Percentiles rank a stretch among this genome's conserved stretches.
These are phyloP conservation scores for Nibea albiflora DNA, from an alignment of 2,113 vertebrate genomes.

Conservation along the genomic window DNA sequence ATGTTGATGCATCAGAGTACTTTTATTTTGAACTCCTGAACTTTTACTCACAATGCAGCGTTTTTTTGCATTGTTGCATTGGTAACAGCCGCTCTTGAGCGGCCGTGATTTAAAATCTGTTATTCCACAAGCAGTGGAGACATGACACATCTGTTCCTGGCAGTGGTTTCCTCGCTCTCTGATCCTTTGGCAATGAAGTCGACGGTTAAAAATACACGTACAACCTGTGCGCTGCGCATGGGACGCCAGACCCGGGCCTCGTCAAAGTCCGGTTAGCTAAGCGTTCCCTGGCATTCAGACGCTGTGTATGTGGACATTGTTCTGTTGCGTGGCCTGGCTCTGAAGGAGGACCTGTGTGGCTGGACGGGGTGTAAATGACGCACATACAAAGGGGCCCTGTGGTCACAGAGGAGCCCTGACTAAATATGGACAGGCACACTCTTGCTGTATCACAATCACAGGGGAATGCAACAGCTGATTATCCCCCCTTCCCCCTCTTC, in stretches of 20 bases:
- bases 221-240: constrained; percentile 52
- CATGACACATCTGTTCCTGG: constrained; percentile 77
- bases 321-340: constrained; percentile 48
- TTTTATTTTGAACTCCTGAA: not conserved
- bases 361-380: constrained; percentile 88
- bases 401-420: constrained; percentile 88
- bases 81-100: not conserved
- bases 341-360: constrained; percentile 67
- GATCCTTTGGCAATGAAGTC: constrained; percentile 66
- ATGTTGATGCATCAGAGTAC: not conserved
- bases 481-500: constrained; percentile 27
- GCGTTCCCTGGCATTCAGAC: constrained; percentile 64
- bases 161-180: constrained; percentile 54
- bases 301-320: constrained; percentile 69
- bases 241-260: constrained; percentile 60
- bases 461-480: constrained; percentile 89
- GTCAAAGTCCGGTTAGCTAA: constrained; percentile 41
- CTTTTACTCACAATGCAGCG: not conserved
- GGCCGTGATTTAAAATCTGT: constrained; percentile 34
- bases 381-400: constrained; percentile 76
- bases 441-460: constrained; percentile 85
- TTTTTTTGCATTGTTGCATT: not conserved
- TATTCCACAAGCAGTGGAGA: constrained; percentile 62
- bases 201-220: constrained; percentile 74
- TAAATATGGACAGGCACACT: constrained; percentile 91